Percentiles rank a stretch among this genome's conserved stretches.
phyloP scores from a whole-genome alignment of 64 coral and sea anemone genomes.

The Stichodactyla mertensii region DNA sequence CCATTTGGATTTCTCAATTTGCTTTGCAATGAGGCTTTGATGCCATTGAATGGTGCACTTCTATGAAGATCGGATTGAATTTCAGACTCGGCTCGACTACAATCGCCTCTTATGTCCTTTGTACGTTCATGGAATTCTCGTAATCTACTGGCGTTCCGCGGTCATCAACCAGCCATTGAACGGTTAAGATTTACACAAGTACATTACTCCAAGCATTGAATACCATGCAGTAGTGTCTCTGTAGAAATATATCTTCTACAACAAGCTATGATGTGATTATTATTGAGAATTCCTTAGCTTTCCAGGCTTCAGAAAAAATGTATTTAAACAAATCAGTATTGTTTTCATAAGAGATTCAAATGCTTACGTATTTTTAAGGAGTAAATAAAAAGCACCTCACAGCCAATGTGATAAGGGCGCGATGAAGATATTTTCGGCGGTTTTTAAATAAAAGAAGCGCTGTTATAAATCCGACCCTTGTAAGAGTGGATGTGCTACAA shows the following conservation, averaged over 20 bases:
- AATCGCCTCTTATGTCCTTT: slow-evolving; percentile 27
- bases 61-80: neutral
- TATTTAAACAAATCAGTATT: neutral
- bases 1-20: neutral
- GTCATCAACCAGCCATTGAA: slow-evolving; percentile 5
- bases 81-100: slow-evolving; percentile 25
- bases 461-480: neutral
- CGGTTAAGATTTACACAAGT: neutral
- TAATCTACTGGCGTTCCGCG: slow-evolving; percentile 2
- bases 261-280: neutral
- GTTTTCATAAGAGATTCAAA: neutral
- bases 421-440: neutral
- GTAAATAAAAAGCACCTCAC: neutral
- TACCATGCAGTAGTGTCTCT: neutral
- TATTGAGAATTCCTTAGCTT: neutral
- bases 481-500: neutral
- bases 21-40: neutral
- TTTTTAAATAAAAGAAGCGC: neutral
- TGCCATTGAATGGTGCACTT: neutral
- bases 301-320: neutral
- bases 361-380: neutral
- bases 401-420: neutral
- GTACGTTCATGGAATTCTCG: slow-evolving; percentile 5
- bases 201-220: neutral
- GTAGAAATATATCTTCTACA: neutral